Evolutionary conservation across 1,140 invertebrate genomes (phyloP), one percentile per base, ranked within the genome.

Genomic region (Phortica variegata): DNA sequence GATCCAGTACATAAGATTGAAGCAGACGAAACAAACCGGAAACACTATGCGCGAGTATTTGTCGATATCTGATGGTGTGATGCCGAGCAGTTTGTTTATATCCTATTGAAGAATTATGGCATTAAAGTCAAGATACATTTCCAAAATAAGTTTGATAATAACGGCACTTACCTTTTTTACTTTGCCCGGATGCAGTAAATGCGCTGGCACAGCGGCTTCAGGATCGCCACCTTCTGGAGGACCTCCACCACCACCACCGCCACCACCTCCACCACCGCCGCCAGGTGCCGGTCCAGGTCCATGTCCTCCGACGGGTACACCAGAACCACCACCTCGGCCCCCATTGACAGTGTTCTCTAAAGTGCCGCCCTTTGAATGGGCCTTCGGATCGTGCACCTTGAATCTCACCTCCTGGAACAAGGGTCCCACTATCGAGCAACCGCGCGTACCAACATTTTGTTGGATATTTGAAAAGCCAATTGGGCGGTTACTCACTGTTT

Each of bases 1-100:
- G 76, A 95, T 94, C 93, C 93, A 97, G 79, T 97, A 96, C 92
- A 95, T 95, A 42, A 96, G 84, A 78, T 97, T 96, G 83, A 97
- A 97, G 79, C 93, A 95, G 54, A 95, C 89, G 81, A 97, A 97
- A 81, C 92, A 95, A 38, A 97, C 92, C 6, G 93, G 93, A 78
- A 96, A 96, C 62, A 95, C 90, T 77, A 95, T 94, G 65, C 93
- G 85, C 26, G 91, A 94, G 75, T 96, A 95, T 79, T 95, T 97
- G 83, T 97, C 93, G 78, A 97, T 95, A 82, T 95, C 93, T 69
- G 90, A 93, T 37, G 93, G 91, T 54, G 91, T 94, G 47, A 92
- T 91, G 65, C 93, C 89, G 69, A 90, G 87, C 58, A 93, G 80
- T 77, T 91, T 92, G 81, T 89, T 91, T 77, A 91, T 87, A 71